Evolutionary conservation across 1,140 invertebrate genomes (phyloP), one percentile per base, ranked within the genome.

Genomic region (Mizuhopecten yessoensis): DNA sequence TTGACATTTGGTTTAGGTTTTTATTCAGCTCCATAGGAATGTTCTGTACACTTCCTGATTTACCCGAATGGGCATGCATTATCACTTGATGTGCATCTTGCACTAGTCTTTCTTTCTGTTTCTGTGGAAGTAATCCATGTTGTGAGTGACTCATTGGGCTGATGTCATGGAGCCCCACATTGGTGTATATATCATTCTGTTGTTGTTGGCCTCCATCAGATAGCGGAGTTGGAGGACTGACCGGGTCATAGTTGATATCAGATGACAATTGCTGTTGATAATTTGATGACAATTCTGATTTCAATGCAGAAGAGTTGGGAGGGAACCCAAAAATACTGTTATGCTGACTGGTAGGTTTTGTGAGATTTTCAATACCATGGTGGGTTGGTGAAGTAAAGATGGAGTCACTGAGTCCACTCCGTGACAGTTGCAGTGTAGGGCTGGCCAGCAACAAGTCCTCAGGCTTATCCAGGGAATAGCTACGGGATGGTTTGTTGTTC

Each of bases 171-270:
- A 95, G 92, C 17, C 92, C 93, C 39, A 95, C 86, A 90, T 86
- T 92, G 33, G 89, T 90, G 45, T 93, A 94, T 29, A 90, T 89
- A 10, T 94, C 93, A 87, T 91, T 91, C 29, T 93, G 93, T 34
- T 94, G 94, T 34, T 94, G 94, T 20, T 93, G 91, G 29, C 87
- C 49, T 29, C 90, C 87, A 34, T 93, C 88, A 39, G 92, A 92
- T 33, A 94, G 75, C 34, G 94, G 89, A 86, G 94, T 92, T 45
- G 94, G 93, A n/a, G 95, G 95, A 88, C 95, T 95, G 15, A 96
- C 95, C 29, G 95, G 94, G 87, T 96, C 95, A 91, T 96, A 96
- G 39, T 91, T 95, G 90, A 96, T 93, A 33, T 94, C 92, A 15
- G 57, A 91, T 39, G n/a, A 90, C 92, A 33, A 34, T 86, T 34